Evolutionary conservation across 2,888 invertebrate species (phyloP).

Genomic region (Villa cingulata): DNA sequence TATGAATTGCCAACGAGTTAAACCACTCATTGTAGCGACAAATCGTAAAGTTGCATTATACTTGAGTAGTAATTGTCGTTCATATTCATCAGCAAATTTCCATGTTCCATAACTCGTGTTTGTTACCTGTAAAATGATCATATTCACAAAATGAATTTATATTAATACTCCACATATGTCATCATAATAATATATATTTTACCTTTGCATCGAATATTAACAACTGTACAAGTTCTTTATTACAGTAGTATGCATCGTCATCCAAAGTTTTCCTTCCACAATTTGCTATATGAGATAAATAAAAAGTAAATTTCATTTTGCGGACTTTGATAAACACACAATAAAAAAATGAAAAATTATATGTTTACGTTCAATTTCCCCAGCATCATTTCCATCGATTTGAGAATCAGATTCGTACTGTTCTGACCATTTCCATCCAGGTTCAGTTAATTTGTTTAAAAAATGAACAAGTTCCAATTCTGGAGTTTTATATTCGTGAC

Average conservation of each 20-base stretch:
- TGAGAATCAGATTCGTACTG: conserved; percentile 39
- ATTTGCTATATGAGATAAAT: conserved; percentile 37
- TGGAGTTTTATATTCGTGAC: conserved; percentile 56
- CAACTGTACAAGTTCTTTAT: conserved; percentile 69
- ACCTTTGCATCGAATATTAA: conserved; percentile 77
- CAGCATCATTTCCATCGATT: conserved; percentile 19
- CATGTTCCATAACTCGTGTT: conserved; percentile 45
- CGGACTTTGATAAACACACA: too few relatives aligned
- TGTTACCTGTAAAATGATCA: conserved; percentile 31
- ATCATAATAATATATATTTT: conserved; percentile 18
- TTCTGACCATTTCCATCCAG: conserved; percentile 48
- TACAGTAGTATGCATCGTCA: conserved; percentile 66
- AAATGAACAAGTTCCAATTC: conserved; percentile 67
- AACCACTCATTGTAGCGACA: conserved; percentile 77
- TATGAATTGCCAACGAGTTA: conserved; percentile 76
- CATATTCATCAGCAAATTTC: conserved; percentile 39
- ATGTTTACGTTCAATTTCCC: conserved; percentile 17
- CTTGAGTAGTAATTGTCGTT: conserved; percentile 43
- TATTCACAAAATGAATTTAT: neutral
- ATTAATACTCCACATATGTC: neutral
- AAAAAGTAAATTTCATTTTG: too few relatives aligned
- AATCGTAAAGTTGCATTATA: conserved; percentile 68
- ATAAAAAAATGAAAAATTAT: neutral
- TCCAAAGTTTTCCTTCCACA: conserved; percentile 49
- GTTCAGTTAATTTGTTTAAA: conserved; percentile 48